A percentile compares a stretch with the other conserved stretches of the same genome.
Conservation (phyloP, 92 coral and sea anemone genomes). For the Paramuricea clavata region DNA sequence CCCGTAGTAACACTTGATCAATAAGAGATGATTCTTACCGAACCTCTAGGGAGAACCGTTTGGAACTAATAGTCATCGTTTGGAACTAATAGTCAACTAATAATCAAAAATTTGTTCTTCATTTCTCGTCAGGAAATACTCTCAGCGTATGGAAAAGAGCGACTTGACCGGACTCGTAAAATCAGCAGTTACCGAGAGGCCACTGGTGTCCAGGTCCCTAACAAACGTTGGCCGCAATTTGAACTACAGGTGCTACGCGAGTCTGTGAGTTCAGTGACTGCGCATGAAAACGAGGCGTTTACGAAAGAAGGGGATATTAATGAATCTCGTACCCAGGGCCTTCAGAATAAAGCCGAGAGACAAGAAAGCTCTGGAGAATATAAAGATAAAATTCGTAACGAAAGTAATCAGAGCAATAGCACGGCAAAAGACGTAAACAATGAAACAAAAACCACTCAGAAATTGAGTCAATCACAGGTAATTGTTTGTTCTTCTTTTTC, state of each 20-base stretch:
- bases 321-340: neutral
- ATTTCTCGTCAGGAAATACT: slow-evolving; percentile 15
- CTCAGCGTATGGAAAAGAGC: slow-evolving; percentile 40
- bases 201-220: neutral
- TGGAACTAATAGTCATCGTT: too few species aligned
- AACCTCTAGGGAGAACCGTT: too few species aligned
- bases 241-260: slow-evolving; percentile 26
- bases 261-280: neutral
- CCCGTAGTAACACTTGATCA: too few species aligned
- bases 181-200: neutral
- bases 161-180: slow-evolving; percentile 33
- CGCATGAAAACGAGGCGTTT: slow-evolving; percentile 22
- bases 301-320: neutral
- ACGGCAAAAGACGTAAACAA: neutral
- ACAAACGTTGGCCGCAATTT: slow-evolving; percentile 1
- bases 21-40: too few species aligned
- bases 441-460: neutral
- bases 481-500: neutral
- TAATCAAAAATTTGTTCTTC: neutral
- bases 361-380: neutral
- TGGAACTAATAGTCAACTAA: neutral
- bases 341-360: neutral
- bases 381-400: neutral
- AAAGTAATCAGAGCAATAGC: neutral
- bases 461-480: neutral